These are phyloP conservation scores for Mormyrus iriodes DNA, from an alignment of 2,113 vertebrate genomes.

Conservation along the genomic window DNA sequence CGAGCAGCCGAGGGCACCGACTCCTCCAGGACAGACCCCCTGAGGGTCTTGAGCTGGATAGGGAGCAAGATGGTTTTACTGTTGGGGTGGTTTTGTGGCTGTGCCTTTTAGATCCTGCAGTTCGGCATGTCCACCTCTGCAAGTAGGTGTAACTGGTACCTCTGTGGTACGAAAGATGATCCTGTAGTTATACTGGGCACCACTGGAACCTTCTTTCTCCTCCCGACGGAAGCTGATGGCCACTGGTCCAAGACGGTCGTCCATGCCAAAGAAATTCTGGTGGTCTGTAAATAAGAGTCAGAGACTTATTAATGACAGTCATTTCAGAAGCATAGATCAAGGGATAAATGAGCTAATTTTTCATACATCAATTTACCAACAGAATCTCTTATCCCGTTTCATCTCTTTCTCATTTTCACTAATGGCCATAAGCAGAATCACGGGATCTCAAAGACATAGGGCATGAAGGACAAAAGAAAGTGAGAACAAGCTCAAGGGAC, in stretches of 20 bases:
- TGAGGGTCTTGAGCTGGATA: conserved; percentile 75
- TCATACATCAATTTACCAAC: neutral
- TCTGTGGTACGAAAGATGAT: conserved; percentile 84
- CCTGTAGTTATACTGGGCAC: conserved; percentile 78
- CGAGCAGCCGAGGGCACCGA: conserved; percentile 70
- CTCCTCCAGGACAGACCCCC: conserved; percentile 82
- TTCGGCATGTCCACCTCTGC: neutral
- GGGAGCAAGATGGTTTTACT: neutral
- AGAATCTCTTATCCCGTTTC: neutral
- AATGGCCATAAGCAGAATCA: neutral
- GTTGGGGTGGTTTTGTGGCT: neutral
- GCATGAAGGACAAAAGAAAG: neutral
- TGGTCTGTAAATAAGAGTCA: conserved; percentile 60
- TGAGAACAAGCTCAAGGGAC: neutral
- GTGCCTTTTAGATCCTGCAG: neutral
- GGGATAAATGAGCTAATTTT: neutral
- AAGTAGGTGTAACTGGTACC: conserved; percentile 49
- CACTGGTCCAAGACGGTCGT: conserved; percentile 77
- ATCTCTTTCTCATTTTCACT: neutral
- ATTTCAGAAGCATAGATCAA: neutral
- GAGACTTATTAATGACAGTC: neutral
- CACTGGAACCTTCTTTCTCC: conserved; percentile 74
- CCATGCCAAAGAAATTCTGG: conserved; percentile 85
- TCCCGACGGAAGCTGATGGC: conserved; percentile 82
- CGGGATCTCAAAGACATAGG: neutral